A percentile compares a stretch with the other conserved stretches of the same genome.
Evolutionary conservation across 2,113 vertebrate genomes (phyloP).

Genomic region (Colinus virginianus): DNA sequence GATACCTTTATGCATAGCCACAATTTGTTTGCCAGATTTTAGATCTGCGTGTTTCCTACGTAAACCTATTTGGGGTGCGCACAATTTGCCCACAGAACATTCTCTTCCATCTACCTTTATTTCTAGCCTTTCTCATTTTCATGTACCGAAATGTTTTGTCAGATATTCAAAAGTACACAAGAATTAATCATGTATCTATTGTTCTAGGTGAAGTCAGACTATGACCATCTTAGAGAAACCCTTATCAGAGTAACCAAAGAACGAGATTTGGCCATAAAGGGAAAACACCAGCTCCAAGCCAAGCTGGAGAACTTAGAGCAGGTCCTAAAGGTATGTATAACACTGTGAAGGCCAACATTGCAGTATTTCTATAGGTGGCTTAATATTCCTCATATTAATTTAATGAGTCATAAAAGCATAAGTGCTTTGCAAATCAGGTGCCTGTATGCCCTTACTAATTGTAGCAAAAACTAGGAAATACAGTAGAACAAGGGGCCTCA

Average conservation of each 20-base stretch:
- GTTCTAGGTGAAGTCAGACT: slow-evolving; percentile 87
- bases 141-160: neutral
- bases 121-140: neutral
- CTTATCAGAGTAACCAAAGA: slow-evolving; percentile 86
- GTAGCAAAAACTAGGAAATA: rapidly evolving
- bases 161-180: neutral
- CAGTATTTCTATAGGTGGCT: rapidly evolving
- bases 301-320: slow-evolving; percentile 99
- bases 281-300: slow-evolving; percentile 91
- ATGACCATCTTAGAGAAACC: slow-evolving; percentile 84
- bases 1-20: rapidly evolving
- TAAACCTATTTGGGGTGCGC: neutral
- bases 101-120: neutral
- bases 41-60: neutral
- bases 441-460: neutral
- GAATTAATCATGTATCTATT: neutral
- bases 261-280: slow-evolving; percentile 88
- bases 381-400: neutral
- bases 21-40: neutral
- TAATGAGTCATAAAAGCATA: neutral
- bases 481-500: neutral
- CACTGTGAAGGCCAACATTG: rapidly evolving
- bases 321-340: slow-evolving; percentile 92
- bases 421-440: neutral
- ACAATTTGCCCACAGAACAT: neutral